phyloP scores from a whole-genome alignment of 2,888 invertebrate genomes.

The Steinernema scapterisci region DNA sequence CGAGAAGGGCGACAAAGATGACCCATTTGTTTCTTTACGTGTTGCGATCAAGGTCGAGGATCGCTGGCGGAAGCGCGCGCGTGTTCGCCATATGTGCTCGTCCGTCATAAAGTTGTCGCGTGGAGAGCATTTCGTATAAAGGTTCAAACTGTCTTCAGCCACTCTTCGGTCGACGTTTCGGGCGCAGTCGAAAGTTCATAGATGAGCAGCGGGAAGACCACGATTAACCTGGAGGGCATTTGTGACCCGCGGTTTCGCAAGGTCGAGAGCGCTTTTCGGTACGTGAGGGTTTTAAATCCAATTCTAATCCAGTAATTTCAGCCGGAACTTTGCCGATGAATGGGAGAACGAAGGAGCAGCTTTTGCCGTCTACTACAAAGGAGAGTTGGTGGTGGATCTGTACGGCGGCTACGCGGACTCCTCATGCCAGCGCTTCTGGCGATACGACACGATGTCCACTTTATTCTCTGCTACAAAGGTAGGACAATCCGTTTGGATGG shows the following conservation, averaged over 20 bases:
- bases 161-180: too few relatives aligned
- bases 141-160: too few relatives aligned
- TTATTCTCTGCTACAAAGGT: conserved; percentile 29
- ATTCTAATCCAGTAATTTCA: conserved; percentile 18
- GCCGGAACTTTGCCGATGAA: conserved; percentile 35
- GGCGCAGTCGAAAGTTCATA: neutral
- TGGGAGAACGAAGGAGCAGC: conserved; percentile 57
- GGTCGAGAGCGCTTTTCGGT: conserved; percentile 10
- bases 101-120: neutral
- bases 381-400: conserved; percentile 67
- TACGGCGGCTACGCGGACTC: conserved; percentile 68
- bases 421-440: conserved; percentile 43
- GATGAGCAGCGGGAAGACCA: neutral
- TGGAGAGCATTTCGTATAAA: too few relatives aligned
- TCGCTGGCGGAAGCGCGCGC: neutral
- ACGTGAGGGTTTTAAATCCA: neutral
- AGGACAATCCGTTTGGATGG: neutral
- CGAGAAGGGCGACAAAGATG: neutral
- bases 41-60: conserved; percentile 13
- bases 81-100: neutral
- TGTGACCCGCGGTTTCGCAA: neutral
- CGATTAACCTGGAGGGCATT: conserved; percentile 13
- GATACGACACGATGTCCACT: conserved; percentile 30
- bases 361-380: conserved; percentile 67
- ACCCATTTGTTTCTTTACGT: conserved; percentile 25